A percentile compares a stretch with the other conserved stretches of the same genome.
Conservation (phyloP, 2,888 invertebrate genomes). For the Thysanoteuthis rhombus region DNA sequence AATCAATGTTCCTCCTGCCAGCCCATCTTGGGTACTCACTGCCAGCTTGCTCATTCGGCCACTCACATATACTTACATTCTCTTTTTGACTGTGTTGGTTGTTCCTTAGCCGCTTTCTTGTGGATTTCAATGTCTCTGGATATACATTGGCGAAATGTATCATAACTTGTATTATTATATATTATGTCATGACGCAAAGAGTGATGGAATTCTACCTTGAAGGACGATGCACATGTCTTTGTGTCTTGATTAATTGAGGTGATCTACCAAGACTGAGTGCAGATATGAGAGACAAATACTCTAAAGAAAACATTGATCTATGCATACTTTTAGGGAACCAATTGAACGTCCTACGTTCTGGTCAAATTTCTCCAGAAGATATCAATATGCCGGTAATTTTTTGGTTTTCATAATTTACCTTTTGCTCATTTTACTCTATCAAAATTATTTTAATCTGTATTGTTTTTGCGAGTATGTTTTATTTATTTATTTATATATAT, state of each 20-base stretch:
- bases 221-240: background rate
- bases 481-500: no score
- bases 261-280: background rate
- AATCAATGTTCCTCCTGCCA: background rate
- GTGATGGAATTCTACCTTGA: background rate
- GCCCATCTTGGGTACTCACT: background rate
- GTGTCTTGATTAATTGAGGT: background rate
- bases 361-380: constrained; percentile 25
- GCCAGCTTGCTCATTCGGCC: background rate
- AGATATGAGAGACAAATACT: constrained; percentile 30
- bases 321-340: constrained; percentile 27
- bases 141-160: background rate
- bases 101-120: background rate
- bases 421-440: background rate
- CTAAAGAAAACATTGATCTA: constrained; percentile 14
- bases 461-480: no score
- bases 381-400: constrained; percentile 24
- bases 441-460: no score
- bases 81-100: background rate
- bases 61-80: background rate
- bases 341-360: constrained; percentile 28
- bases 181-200: background rate
- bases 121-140: background rate
- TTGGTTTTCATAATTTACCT: background rate
- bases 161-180: background rate